Base-by-base conservation (phyloP, 2,113 vertebrate species). In the Xiphophorus maculatus region DNA sequence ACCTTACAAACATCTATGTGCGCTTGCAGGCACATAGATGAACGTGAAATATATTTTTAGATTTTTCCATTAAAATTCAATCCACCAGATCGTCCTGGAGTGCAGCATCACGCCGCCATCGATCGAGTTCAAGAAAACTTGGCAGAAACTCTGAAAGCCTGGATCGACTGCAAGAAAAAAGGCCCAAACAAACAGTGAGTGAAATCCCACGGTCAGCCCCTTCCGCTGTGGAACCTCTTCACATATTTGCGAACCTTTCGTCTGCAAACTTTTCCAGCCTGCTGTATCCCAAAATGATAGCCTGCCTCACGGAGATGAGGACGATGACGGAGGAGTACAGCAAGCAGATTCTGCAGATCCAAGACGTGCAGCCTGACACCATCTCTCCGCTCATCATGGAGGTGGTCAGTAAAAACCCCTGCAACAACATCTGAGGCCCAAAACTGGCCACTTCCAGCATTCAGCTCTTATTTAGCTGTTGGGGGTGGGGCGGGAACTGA, bases 261-360 rank as follows among this genome's bases (percentile, higher is more conserved):
- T 58, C 58, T 73, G 35, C 33, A 29, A 35, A 40, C 68, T 27
- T 7, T 8, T 33, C 14, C 90, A 96, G 95, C 82, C 85, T 96
- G 84, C 87, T 96, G 60, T 96, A 91, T 76, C 93, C 95, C 37
- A 96, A 94, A 91, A 93, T 96, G 76, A 91, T 96, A 86, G 92
- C 91, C 17, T 92, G 93, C 29, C 91, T 96, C 67, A 96, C 95
- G 0, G 95, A 96, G 89, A 87, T 96, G 74, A 94, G 95, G 60
- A 90, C 89, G 1, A 87, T 96, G 93, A 94, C 87, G 0, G 94
- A 94, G 40, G 93, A 95, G 80, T 92, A 96, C 79, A 93, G 79
- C 69, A 90, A 90, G 77, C 89, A 90, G 72, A 69, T 88, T 25
- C 71, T 90, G 35, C 81, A 90, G 79, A 95, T 96, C 72, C 94